Conservation (phyloP, 2,797 vertebrate genomes). For the Poeciliopsis presidionis region DNA sequence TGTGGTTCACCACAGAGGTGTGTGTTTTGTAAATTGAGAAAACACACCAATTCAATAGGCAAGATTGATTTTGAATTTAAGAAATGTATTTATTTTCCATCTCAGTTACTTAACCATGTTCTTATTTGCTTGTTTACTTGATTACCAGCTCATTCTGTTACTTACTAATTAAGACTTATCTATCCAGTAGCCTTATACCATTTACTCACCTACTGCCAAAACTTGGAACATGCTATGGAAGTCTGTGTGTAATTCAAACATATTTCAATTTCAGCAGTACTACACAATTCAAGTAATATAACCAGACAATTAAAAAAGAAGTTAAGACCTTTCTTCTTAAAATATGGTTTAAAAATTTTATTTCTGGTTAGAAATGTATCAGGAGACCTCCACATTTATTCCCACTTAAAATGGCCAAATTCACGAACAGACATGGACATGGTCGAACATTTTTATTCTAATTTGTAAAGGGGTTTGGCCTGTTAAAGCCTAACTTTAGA, state of each 20-base stretch:
- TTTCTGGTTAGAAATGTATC: not conserved
- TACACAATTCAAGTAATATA: not conserved
- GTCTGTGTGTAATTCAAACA: not conserved
- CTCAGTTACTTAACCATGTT: too few species aligned
- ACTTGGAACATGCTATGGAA: not conserved
- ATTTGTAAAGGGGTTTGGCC: not conserved
- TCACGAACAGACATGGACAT: not conserved
- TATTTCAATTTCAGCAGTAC: not conserved
- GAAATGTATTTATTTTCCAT: not conserved
- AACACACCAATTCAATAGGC: conserved; percentile 8
- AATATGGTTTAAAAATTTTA: not conserved
- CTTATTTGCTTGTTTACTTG: not conserved
- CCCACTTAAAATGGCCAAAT: not conserved
- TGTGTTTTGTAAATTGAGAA: conserved; percentile 25
- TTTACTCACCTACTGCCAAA: not conserved
- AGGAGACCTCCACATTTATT: not conserved
- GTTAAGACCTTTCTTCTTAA: not conserved
- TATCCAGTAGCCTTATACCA: not conserved
- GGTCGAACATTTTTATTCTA: not conserved
- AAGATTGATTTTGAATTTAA: not conserved
- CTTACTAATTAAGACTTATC: not conserved
- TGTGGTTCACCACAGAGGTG: conserved; percentile 7
- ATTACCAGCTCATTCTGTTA: not conserved
- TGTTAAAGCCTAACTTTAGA: not conserved
- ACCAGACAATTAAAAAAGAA: not conserved